These are phyloP conservation scores for Onychomys leucogaster DNA, from an alignment of 2,797 vertebrate genomes.

Conservation along the genomic window DNA sequence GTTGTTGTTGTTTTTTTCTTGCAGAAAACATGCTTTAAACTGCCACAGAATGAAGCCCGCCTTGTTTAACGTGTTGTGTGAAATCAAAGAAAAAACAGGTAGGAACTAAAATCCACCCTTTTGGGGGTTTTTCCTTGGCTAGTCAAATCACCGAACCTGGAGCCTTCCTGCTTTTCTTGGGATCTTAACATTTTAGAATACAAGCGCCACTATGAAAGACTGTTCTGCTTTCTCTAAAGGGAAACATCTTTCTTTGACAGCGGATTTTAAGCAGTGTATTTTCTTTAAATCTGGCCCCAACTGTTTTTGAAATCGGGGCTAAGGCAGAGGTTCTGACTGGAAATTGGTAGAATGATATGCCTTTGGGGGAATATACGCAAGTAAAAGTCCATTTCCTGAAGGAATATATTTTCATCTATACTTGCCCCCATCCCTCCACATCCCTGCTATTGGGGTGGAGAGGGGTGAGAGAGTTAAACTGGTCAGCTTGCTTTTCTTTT, in stretches of 20 bases:
- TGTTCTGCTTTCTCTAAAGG: neutral
- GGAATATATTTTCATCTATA: constrained; percentile 45
- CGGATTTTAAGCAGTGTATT: neutral
- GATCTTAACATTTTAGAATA: constrained; percentile 67
- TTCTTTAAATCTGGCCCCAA: neutral
- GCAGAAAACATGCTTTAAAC: constrained; percentile 98
- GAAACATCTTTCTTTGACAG: constrained; percentile 51
- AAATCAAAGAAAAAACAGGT: constrained; percentile 99
- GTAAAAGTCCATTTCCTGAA: constrained; percentile 63
- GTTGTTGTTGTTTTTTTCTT: constrained; percentile 82
- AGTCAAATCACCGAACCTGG: constrained; percentile 16
- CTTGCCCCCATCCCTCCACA: neutral
- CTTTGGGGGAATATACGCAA: constrained; percentile 62
- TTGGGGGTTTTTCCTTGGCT: constrained; percentile 69
- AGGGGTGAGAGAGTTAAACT: neutral
- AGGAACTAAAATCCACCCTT: constrained; percentile 80
- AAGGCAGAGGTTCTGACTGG: constrained; percentile 1
- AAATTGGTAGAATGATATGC: constrained; percentile 33
- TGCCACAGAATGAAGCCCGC: constrained; percentile 99
- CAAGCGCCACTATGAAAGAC: neutral
- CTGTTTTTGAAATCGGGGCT: neutral
- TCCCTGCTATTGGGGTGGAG: neutral
- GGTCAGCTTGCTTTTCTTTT: constrained; percentile 67
- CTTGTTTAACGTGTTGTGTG: constrained; percentile 98
- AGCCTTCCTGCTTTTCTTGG: constrained; percentile 32